Conservation (phyloP, 1,140 invertebrate species). For the Tetramorium parvispinum region DNA sequence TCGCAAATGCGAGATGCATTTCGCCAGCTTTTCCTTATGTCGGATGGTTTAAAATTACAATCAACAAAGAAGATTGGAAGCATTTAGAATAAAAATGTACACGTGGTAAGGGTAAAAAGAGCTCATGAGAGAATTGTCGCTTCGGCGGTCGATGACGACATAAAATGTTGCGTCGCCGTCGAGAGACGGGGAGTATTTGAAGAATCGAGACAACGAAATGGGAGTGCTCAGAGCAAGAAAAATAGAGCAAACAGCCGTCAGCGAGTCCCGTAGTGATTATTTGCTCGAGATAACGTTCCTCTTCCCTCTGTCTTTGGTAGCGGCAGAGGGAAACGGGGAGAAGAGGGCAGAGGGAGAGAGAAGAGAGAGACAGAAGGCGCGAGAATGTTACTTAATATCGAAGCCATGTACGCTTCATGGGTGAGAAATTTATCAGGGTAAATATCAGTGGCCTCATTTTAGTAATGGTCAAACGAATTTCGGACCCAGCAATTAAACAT, state of each 20-base stretch:
- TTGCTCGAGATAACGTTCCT: constrained; percentile 82
- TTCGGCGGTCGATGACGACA: constrained; percentile 14
- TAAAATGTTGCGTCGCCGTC: neutral
- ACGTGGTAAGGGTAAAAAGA: neutral
- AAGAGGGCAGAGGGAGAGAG: neutral
- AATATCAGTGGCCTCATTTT: constrained; percentile 77
- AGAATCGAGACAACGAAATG: constrained; percentile 75
- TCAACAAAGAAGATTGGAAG: neutral
- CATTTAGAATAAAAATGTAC: neutral
- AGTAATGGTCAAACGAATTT: constrained; percentile 68
- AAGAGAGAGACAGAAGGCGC: neutral
- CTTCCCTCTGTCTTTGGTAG: constrained; percentile 75
- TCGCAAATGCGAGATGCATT: neutral
- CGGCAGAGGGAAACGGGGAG: constrained; percentile 41
- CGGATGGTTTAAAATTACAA: neutral
- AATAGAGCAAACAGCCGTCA: constrained; percentile 83
- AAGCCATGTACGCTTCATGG: constrained; percentile 75
- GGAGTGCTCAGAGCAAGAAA: constrained; percentile 79
- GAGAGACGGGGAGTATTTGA: constrained; percentile 60
- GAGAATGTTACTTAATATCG: constrained; percentile 84
- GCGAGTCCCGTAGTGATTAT: constrained; percentile 80
- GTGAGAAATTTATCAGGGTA: constrained; percentile 78
- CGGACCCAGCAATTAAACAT: constrained; percentile 17
- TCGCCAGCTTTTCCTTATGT: neutral
- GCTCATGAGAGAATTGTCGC: neutral